Percentiles rank a stretch among this genome's conserved stretches.
Conservation (phyloP, 2,113 vertebrate genomes). For the Triplophysa dalaica region DNA sequence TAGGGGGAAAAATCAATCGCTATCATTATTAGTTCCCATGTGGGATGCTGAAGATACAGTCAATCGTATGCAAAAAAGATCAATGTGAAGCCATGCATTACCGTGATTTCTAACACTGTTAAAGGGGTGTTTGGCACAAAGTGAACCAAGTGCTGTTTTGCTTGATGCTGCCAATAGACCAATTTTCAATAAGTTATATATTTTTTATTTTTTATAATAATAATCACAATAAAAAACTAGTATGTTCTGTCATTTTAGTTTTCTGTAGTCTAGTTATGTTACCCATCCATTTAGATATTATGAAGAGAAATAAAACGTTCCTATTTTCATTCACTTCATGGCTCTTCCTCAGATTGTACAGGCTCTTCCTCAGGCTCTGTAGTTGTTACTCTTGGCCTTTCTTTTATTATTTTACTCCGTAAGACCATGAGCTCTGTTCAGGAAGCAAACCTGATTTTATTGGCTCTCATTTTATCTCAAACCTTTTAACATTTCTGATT, state of each 20-base stretch:
- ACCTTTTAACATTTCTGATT: conserved; percentile 48
- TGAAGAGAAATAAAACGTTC: not conserved
- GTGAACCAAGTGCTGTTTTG: too few species aligned
- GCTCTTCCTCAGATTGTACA: conserved; percentile 10
- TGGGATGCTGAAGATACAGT: not conserved
- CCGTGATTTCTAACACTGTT: not conserved
- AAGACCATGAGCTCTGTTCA: conserved; percentile 47
- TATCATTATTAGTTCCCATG: conserved; percentile 18
- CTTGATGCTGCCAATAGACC: too few species aligned
- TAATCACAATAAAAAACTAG: too few species aligned
- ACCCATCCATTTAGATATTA: not conserved
- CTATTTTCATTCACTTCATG: conserved; percentile 19
- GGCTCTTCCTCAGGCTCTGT: conserved; percentile 3
- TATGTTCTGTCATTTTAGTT: too few species aligned
- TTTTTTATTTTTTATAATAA: too few species aligned
- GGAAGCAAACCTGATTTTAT: conserved; percentile 62
- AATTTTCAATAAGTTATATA: too few species aligned
- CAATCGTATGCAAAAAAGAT: not conserved
- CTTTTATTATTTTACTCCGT: conserved; percentile 55
- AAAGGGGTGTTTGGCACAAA: too few species aligned
- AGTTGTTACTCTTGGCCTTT: conserved; percentile 59
- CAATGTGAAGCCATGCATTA: not conserved
- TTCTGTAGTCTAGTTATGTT: too few species aligned
- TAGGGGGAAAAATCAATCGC: conserved; percentile 25
- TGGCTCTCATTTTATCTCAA: conserved; percentile 56